Conservation (phyloP, 1,140 invertebrate genomes). For the Rhagoletis pomonella region DNA sequence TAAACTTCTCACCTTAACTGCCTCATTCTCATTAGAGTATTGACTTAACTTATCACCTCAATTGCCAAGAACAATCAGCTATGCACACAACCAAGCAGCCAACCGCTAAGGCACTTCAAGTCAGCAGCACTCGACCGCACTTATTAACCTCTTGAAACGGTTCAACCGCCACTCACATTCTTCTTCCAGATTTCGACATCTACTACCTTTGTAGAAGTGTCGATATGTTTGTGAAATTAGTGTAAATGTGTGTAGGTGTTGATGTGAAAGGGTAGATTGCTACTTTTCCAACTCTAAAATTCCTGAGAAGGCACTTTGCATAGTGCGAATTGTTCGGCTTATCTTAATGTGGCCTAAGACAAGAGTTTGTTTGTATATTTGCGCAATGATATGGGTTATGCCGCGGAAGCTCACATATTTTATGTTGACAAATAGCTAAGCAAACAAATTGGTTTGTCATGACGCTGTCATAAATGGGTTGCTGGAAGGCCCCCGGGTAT, state of each 20-base stretch:
- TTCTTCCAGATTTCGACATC: neutral
- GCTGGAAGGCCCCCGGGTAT: neutral
- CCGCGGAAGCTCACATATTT: neutral
- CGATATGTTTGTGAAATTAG: neutral
- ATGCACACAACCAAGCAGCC: neutral
- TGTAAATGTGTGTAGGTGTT: too few relatives aligned
- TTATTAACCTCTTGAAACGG: slow-evolving; percentile 45
- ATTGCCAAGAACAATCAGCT: slow-evolving; percentile 1
- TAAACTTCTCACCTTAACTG: slow-evolving; percentile 8
- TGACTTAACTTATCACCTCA: slow-evolving; percentile 46
- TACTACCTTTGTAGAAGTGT: neutral
- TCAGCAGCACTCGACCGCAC: slow-evolving; percentile 29
- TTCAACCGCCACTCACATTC: slow-evolving; percentile 1
- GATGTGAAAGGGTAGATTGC: neutral
- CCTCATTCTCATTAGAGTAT: slow-evolving; percentile 37
- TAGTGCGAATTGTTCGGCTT: neutral
- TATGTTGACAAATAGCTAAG: slow-evolving; percentile 1
- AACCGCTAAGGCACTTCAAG: neutral
- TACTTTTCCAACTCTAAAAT: neutral
- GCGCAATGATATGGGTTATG: neutral
- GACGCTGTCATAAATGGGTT: slow-evolving; percentile 24
- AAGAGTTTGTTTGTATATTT: neutral
- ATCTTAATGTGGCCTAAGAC: neutral
- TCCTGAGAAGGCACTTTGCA: neutral
- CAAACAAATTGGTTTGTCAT: slow-evolving; percentile 39